Evolutionary conservation across 1,140 invertebrate species (phyloP).

Genomic region (Agraylea sexmaculata): DNA sequence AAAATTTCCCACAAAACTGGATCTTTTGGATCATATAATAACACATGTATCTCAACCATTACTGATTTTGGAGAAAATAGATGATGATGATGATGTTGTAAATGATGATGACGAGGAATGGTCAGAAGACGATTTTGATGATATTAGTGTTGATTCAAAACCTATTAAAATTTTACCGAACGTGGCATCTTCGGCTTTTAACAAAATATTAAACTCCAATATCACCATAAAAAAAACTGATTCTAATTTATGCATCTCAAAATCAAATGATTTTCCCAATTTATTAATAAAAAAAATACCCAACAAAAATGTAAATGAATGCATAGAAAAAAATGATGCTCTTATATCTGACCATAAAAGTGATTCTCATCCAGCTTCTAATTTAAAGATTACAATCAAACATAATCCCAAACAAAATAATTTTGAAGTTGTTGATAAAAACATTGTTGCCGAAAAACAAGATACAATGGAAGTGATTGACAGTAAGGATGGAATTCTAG

Average conservation of each 20-base stretch:
- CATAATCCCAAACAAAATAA: constrained; percentile 10
- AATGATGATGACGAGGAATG: constrained; percentile 14
- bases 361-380: not conserved
- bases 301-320: not conserved
- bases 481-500: constrained; percentile 14
- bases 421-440: not conserved
- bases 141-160: too few relatives aligned
- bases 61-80: constrained; percentile 10
- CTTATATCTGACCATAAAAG: not conserved
- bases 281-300: not conserved
- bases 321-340: constrained; percentile 9
- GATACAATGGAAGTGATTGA: constrained; percentile 7
- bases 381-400: constrained; percentile 18
- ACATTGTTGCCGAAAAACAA: not conserved
- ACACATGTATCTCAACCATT: constrained; percentile 12
- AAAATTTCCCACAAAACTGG: constrained; percentile 5
- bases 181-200: constrained; percentile 1
- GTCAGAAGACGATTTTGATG: constrained; percentile 4
- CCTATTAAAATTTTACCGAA: not conserved
- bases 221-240: constrained; percentile 5
- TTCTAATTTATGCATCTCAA: constrained; percentile 1
- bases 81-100: constrained; percentile 9
- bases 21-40: constrained; percentile 11
- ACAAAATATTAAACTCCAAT: constrained; percentile 3
- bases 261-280: too few relatives aligned